Evolutionary conservation across 2,797 vertebrate genomes (phyloP), one percentile per base, ranked within the genome.

Genomic region (Chaunax sp.): DNA sequence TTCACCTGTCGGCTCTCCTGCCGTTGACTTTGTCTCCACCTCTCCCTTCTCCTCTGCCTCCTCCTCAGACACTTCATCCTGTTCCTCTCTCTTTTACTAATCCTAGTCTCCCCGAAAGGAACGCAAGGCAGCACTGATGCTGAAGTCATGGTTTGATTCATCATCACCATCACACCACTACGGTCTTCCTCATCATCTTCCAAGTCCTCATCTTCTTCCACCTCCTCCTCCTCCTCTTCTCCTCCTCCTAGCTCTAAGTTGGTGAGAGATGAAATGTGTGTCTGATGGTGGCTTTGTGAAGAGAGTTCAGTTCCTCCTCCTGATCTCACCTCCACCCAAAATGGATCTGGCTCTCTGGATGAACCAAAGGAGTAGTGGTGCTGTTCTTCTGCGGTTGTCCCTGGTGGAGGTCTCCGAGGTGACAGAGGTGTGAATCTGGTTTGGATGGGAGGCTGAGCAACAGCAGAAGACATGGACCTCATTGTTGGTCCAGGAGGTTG

Each of bases 31-130:
- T 95, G 95, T 35, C 95, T 90, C 94, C 95, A 94, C 57, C 72
- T 84, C 78, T 96, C 95, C 71, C 35, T 90, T 70, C 92, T 93
- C 72, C 87, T 94, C 69, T 95, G 95, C 78, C 94, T 96, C 74
- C 93, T 95, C 72, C 93, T 93, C 72, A 96, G 76, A 81, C 87
- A 95, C 89, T 95, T 96, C 26, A 94, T 85, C 69, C 93, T 94
- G 86, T 91, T 97, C 78, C 88, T 95, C 87, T 97, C 95, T 82
- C 90, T 93, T 77, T 93, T 95, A 68, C 58, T 94, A 69, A 93
- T 84, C 20, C 92, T 93, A 81, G 87, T 91, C 33, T 92, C 94
- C 50, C 64, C 80, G 28, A 45, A 56, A 30, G 73, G 61, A 40
- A 69, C 53, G 51, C 88, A 51, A 1, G 87, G 75, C 14, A 67